Conservation (phyloP, 2,113 vertebrate genomes). For the Callospermophilus lateralis region DNA sequence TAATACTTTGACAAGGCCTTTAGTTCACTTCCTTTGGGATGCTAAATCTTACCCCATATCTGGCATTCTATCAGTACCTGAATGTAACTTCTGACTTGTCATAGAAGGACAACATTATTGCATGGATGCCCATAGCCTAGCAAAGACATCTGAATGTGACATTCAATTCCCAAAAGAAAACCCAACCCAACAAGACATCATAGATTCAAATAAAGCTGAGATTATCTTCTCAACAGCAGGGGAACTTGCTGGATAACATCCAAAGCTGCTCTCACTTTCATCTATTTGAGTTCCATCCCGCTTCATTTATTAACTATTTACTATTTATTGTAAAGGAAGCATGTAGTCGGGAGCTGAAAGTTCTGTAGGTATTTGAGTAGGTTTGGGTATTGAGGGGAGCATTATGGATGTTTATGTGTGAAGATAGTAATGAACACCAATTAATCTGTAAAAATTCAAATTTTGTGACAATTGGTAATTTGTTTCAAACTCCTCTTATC, state of each 20-base stretch:
- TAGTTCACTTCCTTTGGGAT: background rate
- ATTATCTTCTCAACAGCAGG: background rate
- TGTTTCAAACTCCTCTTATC: background rate
- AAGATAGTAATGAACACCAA: background rate
- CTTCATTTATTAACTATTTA: background rate
- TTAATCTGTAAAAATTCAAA: conserved; percentile 5
- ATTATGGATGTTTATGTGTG: background rate
- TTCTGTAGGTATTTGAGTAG: background rate
- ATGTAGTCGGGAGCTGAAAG: no score
- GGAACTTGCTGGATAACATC: background rate
- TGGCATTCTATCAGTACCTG: background rate
- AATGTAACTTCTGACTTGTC: background rate
- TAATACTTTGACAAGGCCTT: background rate
- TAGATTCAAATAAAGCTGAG: background rate
- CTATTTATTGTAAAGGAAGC: background rate
- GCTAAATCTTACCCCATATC: background rate
- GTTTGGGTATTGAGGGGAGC: background rate
- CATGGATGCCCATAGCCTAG: background rate
- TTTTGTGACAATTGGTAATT: background rate
- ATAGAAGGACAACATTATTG: background rate
- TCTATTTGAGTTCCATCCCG: background rate
- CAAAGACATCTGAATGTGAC: background rate
- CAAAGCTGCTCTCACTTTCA: background rate
- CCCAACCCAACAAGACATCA: background rate
- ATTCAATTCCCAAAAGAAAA: background rate